A percentile compares a stretch with the other conserved stretches of the same genome.
Conservation (phyloP, 2,113 vertebrate species). For the Xenotilapia flavipinnis region DNA sequence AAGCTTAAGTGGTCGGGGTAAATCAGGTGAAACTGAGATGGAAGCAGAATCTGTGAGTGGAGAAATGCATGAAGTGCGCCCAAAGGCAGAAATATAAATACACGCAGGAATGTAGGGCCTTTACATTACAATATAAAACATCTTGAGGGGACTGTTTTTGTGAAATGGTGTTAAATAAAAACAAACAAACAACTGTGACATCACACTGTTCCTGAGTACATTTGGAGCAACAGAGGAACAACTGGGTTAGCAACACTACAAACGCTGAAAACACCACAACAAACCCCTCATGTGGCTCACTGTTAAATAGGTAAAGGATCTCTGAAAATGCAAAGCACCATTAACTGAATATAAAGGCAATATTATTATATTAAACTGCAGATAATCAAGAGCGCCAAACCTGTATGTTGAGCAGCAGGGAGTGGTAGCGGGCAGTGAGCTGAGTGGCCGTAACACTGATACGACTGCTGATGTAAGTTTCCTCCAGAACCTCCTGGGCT, state of each 20-base stretch:
- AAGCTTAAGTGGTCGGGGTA: background rate
- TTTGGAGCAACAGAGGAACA: background rate
- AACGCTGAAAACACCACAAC: background rate
- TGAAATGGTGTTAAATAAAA: background rate
- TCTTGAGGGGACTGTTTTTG: background rate
- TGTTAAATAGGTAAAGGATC: background rate
- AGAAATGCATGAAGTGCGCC: background rate
- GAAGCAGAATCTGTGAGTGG: background rate
- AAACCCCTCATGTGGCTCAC: background rate
- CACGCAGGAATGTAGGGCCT: background rate
- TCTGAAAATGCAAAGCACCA: background rate
- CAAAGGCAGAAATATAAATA: background rate
- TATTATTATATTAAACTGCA: background rate
- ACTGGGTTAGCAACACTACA: background rate
- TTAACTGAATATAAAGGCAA: background rate
- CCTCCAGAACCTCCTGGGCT: slow-evolving; percentile 89
- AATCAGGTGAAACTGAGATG: background rate
- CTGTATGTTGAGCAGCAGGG: slow-evolving; percentile 83
- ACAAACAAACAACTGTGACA: background rate
- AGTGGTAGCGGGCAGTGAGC: slow-evolving; percentile 86
- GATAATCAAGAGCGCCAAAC: slow-evolving; percentile 54
- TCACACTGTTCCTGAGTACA: background rate
- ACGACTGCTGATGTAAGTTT: slow-evolving; percentile 78
- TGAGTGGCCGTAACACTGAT: slow-evolving; percentile 84
- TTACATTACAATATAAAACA: background rate